Percentiles rank a stretch among this genome's conserved stretches.
These are phyloP conservation scores for Python bivittatus DNA, from an alignment of 2,113 vertebrate species.

Conservation along the genomic window DNA sequence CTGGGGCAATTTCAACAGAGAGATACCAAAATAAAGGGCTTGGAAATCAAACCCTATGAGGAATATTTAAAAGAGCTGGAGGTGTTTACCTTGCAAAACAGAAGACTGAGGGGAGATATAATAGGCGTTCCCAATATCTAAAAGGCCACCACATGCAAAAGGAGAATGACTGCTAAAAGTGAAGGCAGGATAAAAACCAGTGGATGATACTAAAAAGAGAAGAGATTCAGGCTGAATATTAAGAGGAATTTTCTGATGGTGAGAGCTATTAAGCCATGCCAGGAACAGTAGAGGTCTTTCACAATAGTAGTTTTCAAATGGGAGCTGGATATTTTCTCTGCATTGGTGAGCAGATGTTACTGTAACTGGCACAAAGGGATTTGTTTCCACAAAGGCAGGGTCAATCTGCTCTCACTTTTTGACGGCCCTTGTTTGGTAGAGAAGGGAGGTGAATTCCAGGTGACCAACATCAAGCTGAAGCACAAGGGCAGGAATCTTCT, in stretches of 20 bases:
- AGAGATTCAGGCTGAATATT: not conserved
- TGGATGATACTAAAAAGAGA: not conserved
- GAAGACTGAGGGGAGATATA: not conserved
- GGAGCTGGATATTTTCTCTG: not conserved
- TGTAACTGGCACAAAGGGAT: not conserved
- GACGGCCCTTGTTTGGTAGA: not conserved
- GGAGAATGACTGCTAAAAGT: not conserved
- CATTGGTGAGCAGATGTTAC: not conserved
- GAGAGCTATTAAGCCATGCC: not conserved
- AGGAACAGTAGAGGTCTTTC: not conserved
- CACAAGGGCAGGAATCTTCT: not conserved
- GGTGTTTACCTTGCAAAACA: not conserved
- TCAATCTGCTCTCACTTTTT: not conserved
- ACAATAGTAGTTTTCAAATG: not conserved
- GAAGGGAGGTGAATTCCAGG: not conserved
- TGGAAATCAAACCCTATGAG: not conserved
- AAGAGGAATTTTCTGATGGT: not conserved
- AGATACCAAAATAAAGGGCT: not conserved
- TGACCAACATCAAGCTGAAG: not conserved
- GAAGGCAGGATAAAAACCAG: not conserved
- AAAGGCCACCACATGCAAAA: not conserved
- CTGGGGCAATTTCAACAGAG: not conserved
- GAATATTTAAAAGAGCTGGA: not conserved
- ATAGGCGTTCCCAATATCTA: not conserved
- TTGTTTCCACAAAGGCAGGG: not conserved